These are phyloP conservation scores for Ascidia mentula DNA, from an alignment of 23 tunicate genomes.

Conservation along the genomic window DNA sequence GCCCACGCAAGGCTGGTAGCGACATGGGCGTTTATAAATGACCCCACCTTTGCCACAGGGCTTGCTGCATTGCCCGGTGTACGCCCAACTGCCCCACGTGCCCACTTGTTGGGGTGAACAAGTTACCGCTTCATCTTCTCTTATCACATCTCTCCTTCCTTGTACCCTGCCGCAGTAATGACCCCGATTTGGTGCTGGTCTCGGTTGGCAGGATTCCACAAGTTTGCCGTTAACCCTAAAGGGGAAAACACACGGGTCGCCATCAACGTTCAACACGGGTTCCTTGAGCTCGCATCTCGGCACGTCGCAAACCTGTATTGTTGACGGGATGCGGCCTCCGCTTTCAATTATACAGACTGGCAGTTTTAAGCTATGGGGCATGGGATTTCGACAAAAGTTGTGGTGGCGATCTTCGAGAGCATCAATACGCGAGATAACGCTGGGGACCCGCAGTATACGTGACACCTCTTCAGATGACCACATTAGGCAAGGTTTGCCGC, in stretches of 20 bases:
- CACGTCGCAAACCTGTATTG: slow-evolving; percentile 24
- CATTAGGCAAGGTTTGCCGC: background rate
- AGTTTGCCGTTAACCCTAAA: slow-evolving; percentile 9
- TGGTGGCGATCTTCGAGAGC: slow-evolving; percentile 10
- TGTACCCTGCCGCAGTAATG: background rate
- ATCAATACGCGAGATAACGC: background rate
- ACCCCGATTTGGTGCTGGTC: background rate
- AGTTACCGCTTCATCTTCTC: background rate
- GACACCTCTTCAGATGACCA: background rate
- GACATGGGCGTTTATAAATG: background rate
- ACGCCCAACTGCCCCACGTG: slow-evolving; percentile 17
- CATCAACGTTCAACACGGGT: background rate
- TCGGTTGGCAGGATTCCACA: background rate
- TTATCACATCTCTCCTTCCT: background rate
- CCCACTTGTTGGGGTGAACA: background rate
- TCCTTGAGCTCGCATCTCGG: slow-evolving; percentile 18
- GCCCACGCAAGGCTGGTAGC: slow-evolving; percentile 12
- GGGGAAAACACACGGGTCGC: slow-evolving; percentile 30
- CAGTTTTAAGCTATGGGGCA: slow-evolving; percentile 10
- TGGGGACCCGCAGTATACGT: background rate
- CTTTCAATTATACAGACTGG: slow-evolving; percentile 31
- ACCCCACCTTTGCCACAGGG: slow-evolving; percentile 7
- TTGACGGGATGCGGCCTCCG: background rate
- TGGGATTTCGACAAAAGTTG: slow-evolving; percentile 37
- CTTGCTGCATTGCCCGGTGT: background rate